These are phyloP conservation scores for Nephrotoma flavescens DNA, from an alignment of 2,888 invertebrate genomes.

Conservation along the genomic window DNA sequence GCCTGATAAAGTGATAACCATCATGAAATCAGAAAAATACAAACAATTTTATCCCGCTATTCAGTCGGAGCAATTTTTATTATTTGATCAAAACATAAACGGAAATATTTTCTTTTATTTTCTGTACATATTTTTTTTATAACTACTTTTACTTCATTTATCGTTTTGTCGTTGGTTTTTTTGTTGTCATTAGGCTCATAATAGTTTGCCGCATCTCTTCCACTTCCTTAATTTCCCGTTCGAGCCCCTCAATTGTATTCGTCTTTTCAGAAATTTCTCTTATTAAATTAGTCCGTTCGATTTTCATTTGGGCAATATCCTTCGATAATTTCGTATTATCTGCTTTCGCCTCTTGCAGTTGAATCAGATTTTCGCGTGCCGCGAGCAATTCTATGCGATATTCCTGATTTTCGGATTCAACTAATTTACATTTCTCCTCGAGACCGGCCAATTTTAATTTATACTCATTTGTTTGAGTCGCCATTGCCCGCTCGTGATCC, in stretches of 20 bases:
- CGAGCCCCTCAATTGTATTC: neutral
- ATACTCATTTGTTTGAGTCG: neutral
- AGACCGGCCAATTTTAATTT: neutral
- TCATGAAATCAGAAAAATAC: too few relatives aligned
- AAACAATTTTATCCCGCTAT: too few relatives aligned
- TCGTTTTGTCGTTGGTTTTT: slow-evolving; percentile 18
- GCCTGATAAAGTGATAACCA: too few relatives aligned
- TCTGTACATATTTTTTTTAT: neutral
- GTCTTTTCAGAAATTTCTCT: neutral
- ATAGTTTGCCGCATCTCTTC: slow-evolving; percentile 30
- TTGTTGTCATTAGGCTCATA: slow-evolving; percentile 30
- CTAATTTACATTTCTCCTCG: neutral
- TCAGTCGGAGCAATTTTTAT: too few relatives aligned
- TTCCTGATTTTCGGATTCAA: neutral
- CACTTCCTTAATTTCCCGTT: slow-evolving; percentile 24
- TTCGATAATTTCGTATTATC: neutral
- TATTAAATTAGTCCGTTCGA: neutral
- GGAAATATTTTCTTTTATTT: neutral
- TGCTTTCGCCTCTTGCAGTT: neutral
- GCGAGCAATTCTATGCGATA: neutral
- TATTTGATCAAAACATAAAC: too few relatives aligned
- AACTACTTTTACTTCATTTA: neutral
- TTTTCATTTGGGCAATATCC: neutral
- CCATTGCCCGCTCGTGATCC: neutral
- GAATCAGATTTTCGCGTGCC: neutral